Evolutionary conservation across 1,140 invertebrate species (phyloP), one percentile per base, ranked within the genome.

Genomic region (Drosophila triauraria): DNA sequence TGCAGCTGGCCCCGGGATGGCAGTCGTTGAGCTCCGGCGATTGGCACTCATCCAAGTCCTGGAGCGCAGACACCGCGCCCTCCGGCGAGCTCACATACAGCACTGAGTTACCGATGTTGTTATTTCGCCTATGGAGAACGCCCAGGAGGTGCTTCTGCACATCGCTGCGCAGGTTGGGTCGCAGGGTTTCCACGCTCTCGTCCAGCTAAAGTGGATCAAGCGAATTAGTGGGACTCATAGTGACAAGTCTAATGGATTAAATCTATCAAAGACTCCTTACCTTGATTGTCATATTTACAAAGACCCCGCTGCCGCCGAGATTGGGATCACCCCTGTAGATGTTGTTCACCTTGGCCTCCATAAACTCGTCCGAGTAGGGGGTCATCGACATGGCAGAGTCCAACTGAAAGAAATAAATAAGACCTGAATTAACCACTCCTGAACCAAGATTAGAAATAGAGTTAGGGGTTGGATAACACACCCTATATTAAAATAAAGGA

Each of bases 341-440:
- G 6, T 95, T 95, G 91, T 98, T 98, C 1, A 98, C 94, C 54
- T 95, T 94, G 1, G 96, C 95, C 35, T 96, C 96, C 76, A 98
- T 95, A 86, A 97, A 98, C 74, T 97, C 96, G 81, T 97, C 96
- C 1, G 96, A 96, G 77, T 97, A 97, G 2, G 96, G 96, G 4
- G 97, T 98, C 96, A 98, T 97, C 0, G 96, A 97, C 95, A 98
- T 97, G 1, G 97, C 96, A 3, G 97, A 97, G 91, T 97, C 96
- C 80, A 98, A 94, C 97, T 98, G 83, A 0, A 56, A n/a, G 12
- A 1, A 25, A 17, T 2, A 13, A 13, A 9, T 7, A 6, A 6
- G 7, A 27, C 27, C 27, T 27, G 27, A 27, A 0, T 27, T 27
- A 6, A 27, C 27, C 27, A 27, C 9, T 32, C 32, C 32, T 32